A percentile compares a stretch with the other conserved stretches of the same genome.
Evolutionary conservation across 1,140 invertebrate species (phyloP).

Genomic region (Temnothorax nylanderi): DNA sequence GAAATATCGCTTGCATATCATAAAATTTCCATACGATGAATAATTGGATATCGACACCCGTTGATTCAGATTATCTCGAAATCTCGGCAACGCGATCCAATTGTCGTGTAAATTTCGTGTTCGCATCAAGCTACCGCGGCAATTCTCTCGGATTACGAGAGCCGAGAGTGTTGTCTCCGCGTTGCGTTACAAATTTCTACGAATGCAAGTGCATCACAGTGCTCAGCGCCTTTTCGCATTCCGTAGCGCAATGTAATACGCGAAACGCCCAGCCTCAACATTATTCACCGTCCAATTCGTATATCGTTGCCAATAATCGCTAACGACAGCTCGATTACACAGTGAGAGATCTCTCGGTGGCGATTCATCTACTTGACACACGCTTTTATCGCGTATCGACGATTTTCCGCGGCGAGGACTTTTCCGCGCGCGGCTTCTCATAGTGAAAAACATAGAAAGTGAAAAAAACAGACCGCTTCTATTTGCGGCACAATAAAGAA

Average conservation of each 20-base stretch:
- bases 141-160: conserved; percentile 65
- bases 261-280: neutral
- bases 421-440: neutral
- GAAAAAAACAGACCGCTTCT: neutral
- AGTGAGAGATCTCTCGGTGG: neutral
- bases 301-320: conserved; percentile 17
- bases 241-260: conserved; percentile 24
- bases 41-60: neutral
- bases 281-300: conserved; percentile 29
- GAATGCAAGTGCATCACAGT: conserved; percentile 42
- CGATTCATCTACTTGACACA: neutral
- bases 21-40: neutral
- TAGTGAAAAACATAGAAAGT: neutral
- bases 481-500: neutral
- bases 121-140: conserved; percentile 50
- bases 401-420: conserved; percentile 61
- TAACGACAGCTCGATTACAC: neutral
- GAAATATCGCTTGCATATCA: conserved; percentile 7
- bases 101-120: conserved; percentile 66
- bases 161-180: conserved; percentile 27
- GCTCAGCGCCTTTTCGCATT: conserved; percentile 67
- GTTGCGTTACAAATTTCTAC: conserved; percentile 63
- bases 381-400: neutral
- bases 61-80: conserved; percentile 24
- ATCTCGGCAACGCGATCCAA: conserved; percentile 64